Percentiles rank a stretch among this genome's conserved stretches.
phyloP scores from a whole-genome alignment of 2,888 invertebrate species.

The Ichneumon xanthorius region DNA sequence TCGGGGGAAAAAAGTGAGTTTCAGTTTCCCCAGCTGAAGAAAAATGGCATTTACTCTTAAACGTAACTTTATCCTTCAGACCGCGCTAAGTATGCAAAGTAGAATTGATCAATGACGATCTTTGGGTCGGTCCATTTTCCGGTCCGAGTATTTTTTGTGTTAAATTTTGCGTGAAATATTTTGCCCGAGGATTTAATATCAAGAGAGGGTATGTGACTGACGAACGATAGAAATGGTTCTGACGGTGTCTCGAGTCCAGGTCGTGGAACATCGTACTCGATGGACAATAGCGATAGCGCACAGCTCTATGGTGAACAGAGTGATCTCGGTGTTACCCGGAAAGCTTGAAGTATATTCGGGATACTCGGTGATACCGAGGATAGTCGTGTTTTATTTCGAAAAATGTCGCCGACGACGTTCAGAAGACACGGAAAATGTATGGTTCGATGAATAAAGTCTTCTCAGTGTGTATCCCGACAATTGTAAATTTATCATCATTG shows the following conservation, averaged over 20 bases:
- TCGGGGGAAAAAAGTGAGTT: no score
- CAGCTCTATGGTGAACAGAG: constrained; percentile 65
- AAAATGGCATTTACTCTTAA: no score
- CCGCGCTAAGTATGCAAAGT: background rate
- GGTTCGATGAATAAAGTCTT: background rate
- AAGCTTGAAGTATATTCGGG: background rate
- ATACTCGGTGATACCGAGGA: background rate
- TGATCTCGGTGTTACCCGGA: constrained; percentile 69
- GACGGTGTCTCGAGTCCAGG: constrained; percentile 2
- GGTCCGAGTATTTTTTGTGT: no score
- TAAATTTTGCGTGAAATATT: no score
- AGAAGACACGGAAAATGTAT: background rate
- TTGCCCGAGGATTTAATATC: background rate
- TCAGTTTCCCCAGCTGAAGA: no score
- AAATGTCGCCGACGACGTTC: no score
- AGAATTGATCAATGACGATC: background rate
- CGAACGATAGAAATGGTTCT: background rate
- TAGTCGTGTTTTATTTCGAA: background rate
- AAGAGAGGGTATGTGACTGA: background rate
- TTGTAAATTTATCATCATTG: background rate
- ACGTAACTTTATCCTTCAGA: background rate
- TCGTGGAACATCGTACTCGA: background rate
- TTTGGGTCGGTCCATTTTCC: background rate
- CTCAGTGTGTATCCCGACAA: background rate
- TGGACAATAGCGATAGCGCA: constrained; percentile 61